Conservation (phyloP, 2,797 vertebrate genomes). For the Thamnophis elegans region DNA sequence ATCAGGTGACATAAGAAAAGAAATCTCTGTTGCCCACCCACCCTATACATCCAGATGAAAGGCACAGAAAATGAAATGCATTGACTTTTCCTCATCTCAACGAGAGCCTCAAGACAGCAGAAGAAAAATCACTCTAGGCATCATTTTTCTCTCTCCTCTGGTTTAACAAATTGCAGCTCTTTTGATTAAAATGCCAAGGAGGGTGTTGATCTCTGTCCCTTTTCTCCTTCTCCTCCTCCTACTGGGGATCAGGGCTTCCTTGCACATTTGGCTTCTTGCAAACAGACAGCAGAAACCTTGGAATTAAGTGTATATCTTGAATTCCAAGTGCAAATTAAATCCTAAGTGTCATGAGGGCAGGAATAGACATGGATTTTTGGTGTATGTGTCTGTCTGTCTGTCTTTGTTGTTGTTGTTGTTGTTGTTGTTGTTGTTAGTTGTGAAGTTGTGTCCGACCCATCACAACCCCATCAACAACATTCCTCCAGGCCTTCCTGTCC, state of each 20-base stretch:
- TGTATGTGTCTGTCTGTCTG: not conserved
- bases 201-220: not conserved
- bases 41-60: constrained; percentile 9
- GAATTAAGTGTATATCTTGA: not conserved
- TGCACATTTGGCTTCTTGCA: not conserved
- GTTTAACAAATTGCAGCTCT: constrained; percentile 1
- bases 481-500: too few relatives aligned
- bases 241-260: not conserved
- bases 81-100: constrained; percentile 10
- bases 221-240: not conserved
- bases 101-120: constrained; percentile 8
- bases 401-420: too few relatives aligned
- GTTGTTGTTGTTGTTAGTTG: too few relatives aligned
- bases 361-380: not conserved
- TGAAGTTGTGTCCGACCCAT: too few relatives aligned
- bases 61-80: constrained; percentile 4
- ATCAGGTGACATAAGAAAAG: constrained; percentile 43
- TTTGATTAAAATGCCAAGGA: not conserved
- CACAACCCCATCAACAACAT: too few relatives aligned
- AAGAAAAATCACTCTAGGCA: constrained; percentile 1
- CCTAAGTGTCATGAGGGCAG: not conserved
- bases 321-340: not conserved
- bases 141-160: constrained; percentile 3
- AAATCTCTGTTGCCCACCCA: not conserved
- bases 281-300: not conserved